Evolutionary conservation across 2,113 vertebrate species (phyloP).

Genomic region (Campylomormyrus tamandua): DNA sequence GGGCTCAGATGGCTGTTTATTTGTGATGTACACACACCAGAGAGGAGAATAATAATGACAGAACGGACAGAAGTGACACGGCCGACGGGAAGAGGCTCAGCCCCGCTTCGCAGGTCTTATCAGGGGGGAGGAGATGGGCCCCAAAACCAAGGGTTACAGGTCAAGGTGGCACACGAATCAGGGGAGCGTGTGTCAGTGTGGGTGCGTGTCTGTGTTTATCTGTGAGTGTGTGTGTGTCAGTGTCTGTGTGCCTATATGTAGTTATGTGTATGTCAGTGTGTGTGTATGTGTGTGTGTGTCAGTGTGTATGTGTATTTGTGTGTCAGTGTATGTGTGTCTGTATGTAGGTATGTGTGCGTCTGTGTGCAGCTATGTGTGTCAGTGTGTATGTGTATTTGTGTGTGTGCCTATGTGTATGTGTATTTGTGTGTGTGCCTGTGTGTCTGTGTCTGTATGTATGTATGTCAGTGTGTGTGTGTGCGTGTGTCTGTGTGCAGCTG

Average conservation of each 20-base stretch:
- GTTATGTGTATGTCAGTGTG: not conserved
- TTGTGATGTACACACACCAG: conserved; percentile 32
- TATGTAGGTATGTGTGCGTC: not conserved
- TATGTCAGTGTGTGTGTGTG: not conserved
- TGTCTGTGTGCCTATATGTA: not conserved
- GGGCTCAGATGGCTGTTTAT: conserved; percentile 35
- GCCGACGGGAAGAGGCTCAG: conserved; percentile 14
- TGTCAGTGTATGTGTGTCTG: not conserved
- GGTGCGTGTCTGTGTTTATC: not conserved
- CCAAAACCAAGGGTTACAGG: conserved; percentile 1
- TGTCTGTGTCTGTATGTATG: too few relatives aligned
- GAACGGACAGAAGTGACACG: conserved; percentile 33
- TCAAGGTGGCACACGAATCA: conserved; percentile 32
- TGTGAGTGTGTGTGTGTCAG: not conserved
- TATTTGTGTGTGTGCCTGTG: too few relatives aligned
- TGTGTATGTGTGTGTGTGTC: not conserved
- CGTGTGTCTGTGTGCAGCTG: not conserved
- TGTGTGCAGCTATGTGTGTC: not conserved
- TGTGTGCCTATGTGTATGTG: too few relatives aligned
- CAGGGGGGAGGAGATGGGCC: conserved; percentile 38
- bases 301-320: not conserved
- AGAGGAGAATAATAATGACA: conserved; percentile 43
- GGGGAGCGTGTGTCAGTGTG: not conserved
- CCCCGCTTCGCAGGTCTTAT: conserved; percentile 33
- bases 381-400: not conserved